A percentile compares a stretch with the other conserved stretches of the same genome.
Evolutionary conservation across 2,113 vertebrate species (phyloP).

Genomic region (Paracanthobrama guichenoti): DNA sequence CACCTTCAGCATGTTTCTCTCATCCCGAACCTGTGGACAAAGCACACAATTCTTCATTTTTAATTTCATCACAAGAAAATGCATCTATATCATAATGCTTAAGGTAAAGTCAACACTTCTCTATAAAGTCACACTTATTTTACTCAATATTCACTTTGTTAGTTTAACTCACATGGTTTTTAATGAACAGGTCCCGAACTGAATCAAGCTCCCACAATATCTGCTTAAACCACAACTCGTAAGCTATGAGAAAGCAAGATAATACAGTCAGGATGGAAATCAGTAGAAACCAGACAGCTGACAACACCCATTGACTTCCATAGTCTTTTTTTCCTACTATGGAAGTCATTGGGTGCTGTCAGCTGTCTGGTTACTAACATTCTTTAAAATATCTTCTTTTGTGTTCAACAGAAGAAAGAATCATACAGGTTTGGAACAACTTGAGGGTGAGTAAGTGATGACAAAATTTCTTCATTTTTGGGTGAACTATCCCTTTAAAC

Average conservation of each 20-base stretch:
- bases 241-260: slow-evolving; percentile 74
- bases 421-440: too few relatives aligned
- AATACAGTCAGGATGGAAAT: background rate
- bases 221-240: slow-evolving; percentile 99
- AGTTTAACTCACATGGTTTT: slow-evolving; percentile 85
- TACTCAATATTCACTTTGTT: background rate
- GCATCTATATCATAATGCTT: background rate
- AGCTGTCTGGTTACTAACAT: too few relatives aligned
- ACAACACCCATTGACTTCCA: too few relatives aligned
- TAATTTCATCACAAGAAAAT: background rate
- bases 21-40: slow-evolving; percentile 84
- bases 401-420: too few relatives aligned
- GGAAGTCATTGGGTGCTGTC: too few relatives aligned
- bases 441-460: too few relatives aligned
- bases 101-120: background rate
- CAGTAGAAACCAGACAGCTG: too few relatives aligned
- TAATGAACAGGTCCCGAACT: slow-evolving; percentile 89
- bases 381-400: too few relatives aligned
- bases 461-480: too few relatives aligned
- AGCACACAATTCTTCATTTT: background rate
- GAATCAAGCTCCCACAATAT: slow-evolving; percentile 97
- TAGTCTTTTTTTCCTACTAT: too few relatives aligned
- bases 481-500: too few relatives aligned
- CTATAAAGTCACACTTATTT: background rate
- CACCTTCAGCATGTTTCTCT: slow-evolving; percentile 96